Percentiles rank a stretch among this genome's conserved stretches.
Conservation (phyloP, 2,888 invertebrate species). For the Lithodes maja region DNA sequence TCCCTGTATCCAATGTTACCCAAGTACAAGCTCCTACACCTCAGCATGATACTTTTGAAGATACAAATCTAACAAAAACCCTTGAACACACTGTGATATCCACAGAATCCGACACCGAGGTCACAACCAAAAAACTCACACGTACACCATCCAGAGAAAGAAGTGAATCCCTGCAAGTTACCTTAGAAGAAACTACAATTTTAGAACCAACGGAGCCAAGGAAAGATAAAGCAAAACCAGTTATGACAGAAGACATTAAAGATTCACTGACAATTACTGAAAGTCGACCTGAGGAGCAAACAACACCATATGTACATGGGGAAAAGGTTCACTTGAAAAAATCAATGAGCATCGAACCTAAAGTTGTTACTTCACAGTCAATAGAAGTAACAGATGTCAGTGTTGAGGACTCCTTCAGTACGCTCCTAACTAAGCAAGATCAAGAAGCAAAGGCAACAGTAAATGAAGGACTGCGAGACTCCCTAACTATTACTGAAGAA, state of each 20-base stretch:
- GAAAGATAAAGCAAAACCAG: conserved; percentile 42
- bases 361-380: conserved; percentile 34
- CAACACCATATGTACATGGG: conserved; percentile 32
- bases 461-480: conserved; percentile 39
- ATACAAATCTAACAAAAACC: conserved; percentile 34
- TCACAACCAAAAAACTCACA: conserved; percentile 40
- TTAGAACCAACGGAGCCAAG: conserved; percentile 38
- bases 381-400: conserved; percentile 41
- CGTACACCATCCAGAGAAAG: conserved; percentile 45
- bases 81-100: conserved; percentile 56
- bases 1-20: conserved; percentile 50
- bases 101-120: conserved; percentile 54
- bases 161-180: conserved; percentile 33
- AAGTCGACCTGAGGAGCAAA: conserved; percentile 25
- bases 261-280: conserved; percentile 49
- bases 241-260: conserved; percentile 37
- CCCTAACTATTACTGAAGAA: conserved; percentile 46
- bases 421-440: conserved; percentile 18
- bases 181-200: conserved; percentile 42
- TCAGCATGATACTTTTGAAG: conserved; percentile 43
- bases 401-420: conserved; percentile 39
- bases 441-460: conserved; percentile 42
- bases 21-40: conserved; percentile 46
- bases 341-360: conserved; percentile 39
- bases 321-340: conserved; percentile 51